These are phyloP conservation scores for Kuschelorhynchus macadamiae DNA, from an alignment of 2,888 invertebrate genomes.

Conservation along the genomic window DNA sequence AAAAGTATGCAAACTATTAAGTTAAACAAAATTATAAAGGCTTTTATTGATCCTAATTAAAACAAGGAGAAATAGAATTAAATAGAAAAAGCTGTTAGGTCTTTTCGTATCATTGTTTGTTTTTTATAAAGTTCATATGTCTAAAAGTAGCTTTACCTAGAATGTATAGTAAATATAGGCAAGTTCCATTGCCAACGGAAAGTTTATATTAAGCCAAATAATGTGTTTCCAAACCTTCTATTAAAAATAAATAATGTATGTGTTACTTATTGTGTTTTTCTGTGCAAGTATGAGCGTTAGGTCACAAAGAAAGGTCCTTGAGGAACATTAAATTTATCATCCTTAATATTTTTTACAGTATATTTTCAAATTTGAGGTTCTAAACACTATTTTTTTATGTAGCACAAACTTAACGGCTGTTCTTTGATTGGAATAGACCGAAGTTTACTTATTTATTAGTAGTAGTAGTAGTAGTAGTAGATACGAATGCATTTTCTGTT, in stretches of 20 bases:
- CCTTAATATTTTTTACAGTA: no score
- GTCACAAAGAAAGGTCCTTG: no score
- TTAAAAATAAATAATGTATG: conserved; percentile 40
- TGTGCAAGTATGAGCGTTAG: no score
- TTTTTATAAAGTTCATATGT: conserved; percentile 22
- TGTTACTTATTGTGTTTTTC: conserved; percentile 18
- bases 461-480: no score
- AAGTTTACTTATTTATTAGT: no score
- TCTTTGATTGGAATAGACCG: no score
- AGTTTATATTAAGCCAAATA: conserved; percentile 40
- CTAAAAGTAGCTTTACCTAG: conserved; percentile 33
- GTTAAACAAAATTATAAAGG: conserved; percentile 2
- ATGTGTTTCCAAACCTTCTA: conserved; percentile 37
- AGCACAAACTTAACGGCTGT: no score
- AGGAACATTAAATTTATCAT: no score
- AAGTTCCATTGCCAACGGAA: conserved; percentile 37
- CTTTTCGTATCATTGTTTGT: conserved; percentile 23
- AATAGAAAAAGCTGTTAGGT: conserved; percentile 20
- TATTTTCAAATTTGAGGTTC: no score
- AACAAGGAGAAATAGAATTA: conserved; percentile 9
- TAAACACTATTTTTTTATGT: no score
- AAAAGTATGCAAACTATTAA: not conserved
- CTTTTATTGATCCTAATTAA: conserved; percentile 19
- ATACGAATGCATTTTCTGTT: no score
- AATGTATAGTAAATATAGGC: conserved; percentile 29